Evolutionary conservation across 2,113 vertebrate genomes (phyloP), one percentile per base, ranked within the genome.

Genomic region (Nyctereutes procyonoides): DNA sequence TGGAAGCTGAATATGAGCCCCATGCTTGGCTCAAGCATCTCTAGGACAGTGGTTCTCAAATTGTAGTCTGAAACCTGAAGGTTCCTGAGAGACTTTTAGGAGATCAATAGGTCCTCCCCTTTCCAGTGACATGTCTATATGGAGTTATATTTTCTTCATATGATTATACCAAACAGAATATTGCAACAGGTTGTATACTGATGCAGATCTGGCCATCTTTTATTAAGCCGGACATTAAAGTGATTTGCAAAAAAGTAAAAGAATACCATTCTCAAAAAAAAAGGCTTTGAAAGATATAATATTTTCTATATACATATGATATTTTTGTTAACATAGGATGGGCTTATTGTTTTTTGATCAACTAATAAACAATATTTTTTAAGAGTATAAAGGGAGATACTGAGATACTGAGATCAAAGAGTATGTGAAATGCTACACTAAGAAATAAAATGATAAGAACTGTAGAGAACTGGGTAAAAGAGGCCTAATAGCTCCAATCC

Each of bases 311-410:
- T 55, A 76, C 67, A 30, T 35, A 65, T 32, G 32, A 16, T n/a
- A 24, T n/a, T 56, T 73, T 85, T 88, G 51, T 85, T 82, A 56
- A n/a, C 8, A 32, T 24, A 30, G 32, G 3, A 30, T 87, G 2
- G 11, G 1, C 26, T 85, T 67, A 81, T 76, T 51, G 43, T 74
- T 81, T 93, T 88, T 82, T 62, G 77, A 58, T 76, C 5, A 58
- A 56, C 5, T 65, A 71, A 71, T 86, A 73, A 63, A 28, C 35
- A 71, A 90, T 79, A 48, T 82, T 24, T 95, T 55, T 92, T 74
- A 80, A 86, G 28, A 92, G 32, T 28, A 14, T 76, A 82, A 92
- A 43, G 16, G 10, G 6, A 43, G 43, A 43, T 43, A 43, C 6
- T 43, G 43, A 43, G 43, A 58, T 28, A 9, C 5, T 11, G 28